Evolutionary conservation across 2,797 vertebrate genomes (phyloP).

Genomic region (Prunella strophiata): DNA sequence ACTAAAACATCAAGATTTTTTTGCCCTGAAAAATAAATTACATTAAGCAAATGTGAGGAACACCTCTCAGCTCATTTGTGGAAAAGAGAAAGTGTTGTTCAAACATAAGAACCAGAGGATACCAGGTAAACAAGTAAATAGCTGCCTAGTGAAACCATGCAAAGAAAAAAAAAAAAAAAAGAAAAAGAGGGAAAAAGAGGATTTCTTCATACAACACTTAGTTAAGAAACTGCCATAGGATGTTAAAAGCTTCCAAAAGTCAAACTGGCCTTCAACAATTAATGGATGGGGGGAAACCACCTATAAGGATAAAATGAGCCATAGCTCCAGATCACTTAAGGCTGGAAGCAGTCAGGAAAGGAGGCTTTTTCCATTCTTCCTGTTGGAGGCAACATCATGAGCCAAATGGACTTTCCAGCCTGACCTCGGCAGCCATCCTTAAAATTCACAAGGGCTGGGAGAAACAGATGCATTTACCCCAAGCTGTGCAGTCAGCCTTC

Average conservation of each 20-base stretch:
- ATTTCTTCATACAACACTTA: neutral
- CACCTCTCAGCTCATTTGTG: neutral
- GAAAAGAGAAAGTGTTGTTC: neutral
- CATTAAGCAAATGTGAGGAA: neutral
- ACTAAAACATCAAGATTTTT: neutral
- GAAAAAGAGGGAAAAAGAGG: neutral
- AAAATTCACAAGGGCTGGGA: neutral
- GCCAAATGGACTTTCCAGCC: neutral
- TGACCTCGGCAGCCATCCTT: neutral
- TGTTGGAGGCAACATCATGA: neutral
- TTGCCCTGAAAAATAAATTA: neutral
- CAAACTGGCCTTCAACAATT: neutral
- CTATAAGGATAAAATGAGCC: neutral
- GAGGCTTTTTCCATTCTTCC: neutral
- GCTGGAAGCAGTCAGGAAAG: neutral
- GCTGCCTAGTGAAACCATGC: neutral
- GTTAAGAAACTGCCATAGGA: neutral
- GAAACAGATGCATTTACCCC: neutral
- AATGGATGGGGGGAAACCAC: fast-evolving
- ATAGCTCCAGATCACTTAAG: neutral
- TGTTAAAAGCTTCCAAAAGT: neutral
- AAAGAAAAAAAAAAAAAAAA: neutral
- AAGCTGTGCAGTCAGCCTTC: neutral
- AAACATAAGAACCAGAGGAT: neutral
- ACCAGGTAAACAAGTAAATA: neutral